These are phyloP conservation scores for Salticus scenicus DNA, from an alignment of 2,888 invertebrate genomes.

Conservation along the genomic window DNA sequence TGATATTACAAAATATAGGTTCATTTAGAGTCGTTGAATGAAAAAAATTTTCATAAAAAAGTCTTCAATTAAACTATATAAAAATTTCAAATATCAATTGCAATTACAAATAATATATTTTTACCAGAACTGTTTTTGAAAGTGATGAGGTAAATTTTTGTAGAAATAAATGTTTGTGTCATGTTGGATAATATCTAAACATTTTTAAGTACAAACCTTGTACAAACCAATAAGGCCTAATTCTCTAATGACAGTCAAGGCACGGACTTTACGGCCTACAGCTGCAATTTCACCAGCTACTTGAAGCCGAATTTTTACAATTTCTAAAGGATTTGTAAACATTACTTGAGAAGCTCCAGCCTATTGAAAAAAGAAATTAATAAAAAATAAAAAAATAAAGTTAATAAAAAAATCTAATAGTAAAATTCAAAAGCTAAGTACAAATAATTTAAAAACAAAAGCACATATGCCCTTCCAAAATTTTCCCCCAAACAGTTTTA, in stretches of 20 bases:
- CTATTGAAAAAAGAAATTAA: slow-evolving; percentile 76
- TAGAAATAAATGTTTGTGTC: too few species aligned
- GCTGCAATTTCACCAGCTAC: slow-evolving; percentile 97
- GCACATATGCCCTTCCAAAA: background rate
- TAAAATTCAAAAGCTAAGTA: too few species aligned
- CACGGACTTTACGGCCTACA: slow-evolving; percentile 86
- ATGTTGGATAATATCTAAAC: too few species aligned
- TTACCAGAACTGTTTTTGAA: too few species aligned
- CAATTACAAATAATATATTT: too few species aligned
- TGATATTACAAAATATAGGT: too few species aligned
- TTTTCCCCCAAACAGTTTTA: background rate
- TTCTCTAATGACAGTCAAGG: slow-evolving; percentile 92
- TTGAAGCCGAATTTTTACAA: slow-evolving; percentile 98
- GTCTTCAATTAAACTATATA: too few species aligned
- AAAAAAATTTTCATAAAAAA: too few species aligned
- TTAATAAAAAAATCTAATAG: background rate
- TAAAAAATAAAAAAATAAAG: background rate
- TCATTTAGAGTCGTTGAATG: too few species aligned
- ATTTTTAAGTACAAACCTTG: slow-evolving; percentile 81
- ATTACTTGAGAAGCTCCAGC: slow-evolving; percentile 96
- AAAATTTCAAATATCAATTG: too few species aligned
- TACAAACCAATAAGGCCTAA: slow-evolving; percentile 96
- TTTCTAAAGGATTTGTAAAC: slow-evolving; percentile 99
- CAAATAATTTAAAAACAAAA: background rate
- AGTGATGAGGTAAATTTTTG: too few species aligned